Base-by-base conservation (phyloP, 2,113 vertebrate genomes). In the Poeciliopsis retropinna region DNA sequence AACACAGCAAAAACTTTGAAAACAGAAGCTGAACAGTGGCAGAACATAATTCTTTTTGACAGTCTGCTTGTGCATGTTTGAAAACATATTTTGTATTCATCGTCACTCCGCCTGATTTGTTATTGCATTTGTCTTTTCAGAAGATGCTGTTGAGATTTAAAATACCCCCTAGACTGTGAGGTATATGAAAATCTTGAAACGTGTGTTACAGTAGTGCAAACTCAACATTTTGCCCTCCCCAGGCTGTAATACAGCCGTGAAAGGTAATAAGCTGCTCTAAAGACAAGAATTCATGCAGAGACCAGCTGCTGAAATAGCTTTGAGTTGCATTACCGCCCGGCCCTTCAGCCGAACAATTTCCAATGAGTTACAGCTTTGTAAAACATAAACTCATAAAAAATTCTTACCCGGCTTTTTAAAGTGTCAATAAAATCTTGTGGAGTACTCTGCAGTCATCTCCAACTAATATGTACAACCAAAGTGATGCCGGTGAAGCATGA, bases 221-320 rank as follows among this genome's bases (percentile, higher is more conserved):
- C 85, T 80, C 76, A 64, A 80, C 80, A 75, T 67, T 80, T 73
- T 83, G 69, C 60, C 75, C 51, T 89, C 89, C 80, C 77, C 47
- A 76, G 80, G 87, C 81, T 80, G 78, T 67, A 81, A 79, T 77
- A 83, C 68, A 82, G 62, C 73, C 70, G 81, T 30, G 31, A 73
- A 81, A 88, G 84, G 89, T 92, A 92, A 92, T 92, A 89, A 87
- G 83, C 85, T 67, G 77, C 79, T 87, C 75, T 86, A 78, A 89
- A 90, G 84, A 88, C 82, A 70, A 63, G 78, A 73, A 82, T 77
- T 85, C 86, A 89, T 80, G 80, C 86, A 71, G 88, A 84, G 91
- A 85, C 83, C 86, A 85, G 81, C 85, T 89, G 87, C 78, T 91
- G 79, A 80, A 91, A 87, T 81, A 60, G 75, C 76, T 88, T 65